Evolutionary conservation across 1,140 invertebrate genomes (phyloP), one percentile per base, ranked within the genome.

Genomic region (Coelopa frigida): DNA sequence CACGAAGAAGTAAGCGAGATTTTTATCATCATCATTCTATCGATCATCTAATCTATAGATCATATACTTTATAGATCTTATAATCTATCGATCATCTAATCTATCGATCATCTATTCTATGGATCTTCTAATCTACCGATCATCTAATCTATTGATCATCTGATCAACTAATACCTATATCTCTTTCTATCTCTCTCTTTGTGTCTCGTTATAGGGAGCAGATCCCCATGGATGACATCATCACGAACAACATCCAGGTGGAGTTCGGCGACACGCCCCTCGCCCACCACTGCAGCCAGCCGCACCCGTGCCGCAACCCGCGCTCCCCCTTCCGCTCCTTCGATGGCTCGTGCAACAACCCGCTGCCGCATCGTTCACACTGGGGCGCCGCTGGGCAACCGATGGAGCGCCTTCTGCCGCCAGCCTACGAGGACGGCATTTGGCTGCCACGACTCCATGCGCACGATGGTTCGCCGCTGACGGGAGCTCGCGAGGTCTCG

Each of bases 271-370:
- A 59, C 24, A 73, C 72, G 1, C 64, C 72, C 5, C 33, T 75
- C n/a, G 67, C 58, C 8, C 50, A 64, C 4, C 53, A 64, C 40
- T 67, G 63, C 17, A 49, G 49, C 4, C 21, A 36, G 11, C 49
- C 51, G 1, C 52, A 40, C 0, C 37, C 48, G 39, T 67, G 63
- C 33, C 31, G 48, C 1, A 39, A 61, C 40, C 20, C 51, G 27
- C 53, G 49, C 1, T 20, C 49, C 0, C 71, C 70, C n/a, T 89
- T 83, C 64, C 71, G 88, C 38, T 78, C 78, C 21, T 64, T 81
- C 5, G 82, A 83, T 56, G 87, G 87, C 1, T 76, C 77, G 17
- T 91, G 89, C 58, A 91, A 90, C 60, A 91, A 91, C 70, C 75
- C 82, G 0, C 0, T 54, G 36, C 50, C 62, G 1, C 38, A 54